A percentile compares a stretch with the other conserved stretches of the same genome.
phyloP scores from a whole-genome alignment of 2,888 invertebrate species.

The Oxystoma pomonae region DNA sequence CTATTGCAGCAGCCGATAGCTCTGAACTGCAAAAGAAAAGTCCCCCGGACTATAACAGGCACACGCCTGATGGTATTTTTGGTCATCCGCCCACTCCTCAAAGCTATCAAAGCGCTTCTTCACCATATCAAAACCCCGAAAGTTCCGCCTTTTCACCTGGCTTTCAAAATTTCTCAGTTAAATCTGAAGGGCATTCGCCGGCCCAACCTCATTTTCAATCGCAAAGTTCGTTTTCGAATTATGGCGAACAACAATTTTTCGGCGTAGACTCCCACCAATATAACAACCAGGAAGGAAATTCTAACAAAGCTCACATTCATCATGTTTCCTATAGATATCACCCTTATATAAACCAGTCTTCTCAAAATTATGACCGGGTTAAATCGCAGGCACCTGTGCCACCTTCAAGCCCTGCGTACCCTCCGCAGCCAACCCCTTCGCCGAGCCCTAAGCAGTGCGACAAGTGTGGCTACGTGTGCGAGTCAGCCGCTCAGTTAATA shows the following conservation, averaged over 20 bases:
- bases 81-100: slow-evolving; percentile 63
- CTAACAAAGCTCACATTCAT: slow-evolving; percentile 37
- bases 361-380: slow-evolving; percentile 46
- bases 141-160: slow-evolving; percentile 55
- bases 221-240: slow-evolving; percentile 29
- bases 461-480: slow-evolving; percentile 77
- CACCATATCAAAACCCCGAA: slow-evolving; percentile 59
- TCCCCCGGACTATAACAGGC: slow-evolving; percentile 55
- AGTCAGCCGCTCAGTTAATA: slow-evolving; percentile 66
- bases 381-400: slow-evolving; percentile 39
- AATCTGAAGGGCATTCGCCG: slow-evolving; percentile 51
- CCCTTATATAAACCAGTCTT: slow-evolving; percentile 46
- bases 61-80: slow-evolving; percentile 55
- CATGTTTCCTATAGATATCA: slow-evolving; percentile 42
- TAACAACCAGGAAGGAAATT: slow-evolving; percentile 40
- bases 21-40: slow-evolving; percentile 52
- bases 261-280: slow-evolving; percentile 41
- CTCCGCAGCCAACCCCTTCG: slow-evolving; percentile 66
- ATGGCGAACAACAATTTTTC: slow-evolving; percentile 38
- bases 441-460: slow-evolving; percentile 75
- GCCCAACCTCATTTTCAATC: slow-evolving; percentile 24
- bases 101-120: slow-evolving; percentile 63
- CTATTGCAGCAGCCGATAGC: slow-evolving; percentile 38
- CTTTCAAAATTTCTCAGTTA: slow-evolving; percentile 42
- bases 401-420: slow-evolving; percentile 27